A percentile compares a stretch with the other conserved stretches of the same genome.
These are phyloP conservation scores for Nyleta sp. DNA, from an alignment of 2,888 invertebrate genomes.

Conservation along the genomic window DNA sequence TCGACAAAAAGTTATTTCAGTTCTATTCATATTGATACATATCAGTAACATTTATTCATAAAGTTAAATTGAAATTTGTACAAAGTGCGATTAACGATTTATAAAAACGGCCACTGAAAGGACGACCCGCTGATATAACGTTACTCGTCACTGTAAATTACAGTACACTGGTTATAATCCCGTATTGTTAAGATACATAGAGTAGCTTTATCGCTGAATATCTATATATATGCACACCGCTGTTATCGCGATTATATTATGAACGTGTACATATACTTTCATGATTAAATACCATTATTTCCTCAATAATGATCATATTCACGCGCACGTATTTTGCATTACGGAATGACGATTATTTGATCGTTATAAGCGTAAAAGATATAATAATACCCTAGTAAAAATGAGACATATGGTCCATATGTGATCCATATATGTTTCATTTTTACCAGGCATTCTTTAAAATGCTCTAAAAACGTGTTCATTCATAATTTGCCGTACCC, in stretches of 20 bases:
- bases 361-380: no score
- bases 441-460: no score
- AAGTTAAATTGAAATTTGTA: conserved; percentile 14
- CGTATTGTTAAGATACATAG: conserved; percentile 20
- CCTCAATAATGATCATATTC: no score
- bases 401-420: no score
- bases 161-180: conserved; percentile 18
- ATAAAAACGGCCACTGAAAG: conserved; percentile 13
- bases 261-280: no score
- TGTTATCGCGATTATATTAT: conserved; percentile 7
- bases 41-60: background rate
- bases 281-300: no score
- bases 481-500: no score
- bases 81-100: conserved; percentile 16
- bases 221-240: conserved; percentile 2
- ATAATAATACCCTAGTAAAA: no score
- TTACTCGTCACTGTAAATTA: conserved; percentile 15
- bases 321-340: no score
- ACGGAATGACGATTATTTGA: no score
- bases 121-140: background rate
- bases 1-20: conserved; percentile 11
- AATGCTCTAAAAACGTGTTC: no score
- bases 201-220: conserved; percentile 15
- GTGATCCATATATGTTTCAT: no score
- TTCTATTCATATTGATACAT: conserved; percentile 24